Base-by-base conservation (phyloP, 2,797 vertebrate species). In the Hoplostethus atlanticus region DNA sequence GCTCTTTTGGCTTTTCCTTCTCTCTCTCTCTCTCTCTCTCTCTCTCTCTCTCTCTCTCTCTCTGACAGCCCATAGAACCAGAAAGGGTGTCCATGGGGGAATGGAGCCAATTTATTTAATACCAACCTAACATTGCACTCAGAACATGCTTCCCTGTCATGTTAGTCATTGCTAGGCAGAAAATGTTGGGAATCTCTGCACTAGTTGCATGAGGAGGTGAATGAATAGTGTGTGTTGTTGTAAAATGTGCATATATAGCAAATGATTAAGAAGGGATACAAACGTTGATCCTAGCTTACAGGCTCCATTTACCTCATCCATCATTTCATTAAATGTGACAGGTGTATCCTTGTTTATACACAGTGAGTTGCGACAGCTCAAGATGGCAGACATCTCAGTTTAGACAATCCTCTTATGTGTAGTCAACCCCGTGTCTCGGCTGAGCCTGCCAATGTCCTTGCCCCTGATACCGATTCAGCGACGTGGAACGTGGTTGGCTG, bases 371-470 rank as follows among this genome's bases (percentile, higher is more conserved):
- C 90, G 91, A 90, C 90, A 88, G 79, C 88, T 87, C 90, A 91
- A 89, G 87, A 91, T 85, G 90, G 87, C 70, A 78, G 86, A 89
- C 66, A 59, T 90, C 90, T 90, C 87, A 80, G 88, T 90, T 90
- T 79, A 86, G 87, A 90, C 81, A 84, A 90, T 86, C 84, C 87
- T 85, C 86, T 87, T 84, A 88, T 84, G 86, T 85, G 80, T 81
- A 77, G 88, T 87, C 86, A 83, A 85, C 87, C 77, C 83, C 42
- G 76, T 30, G 61, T 89, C 77, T 89, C 76, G 71, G 82, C 76
- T 60, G 51, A 86, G 84, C 85, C 79, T 85, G 21, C 76, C 69
- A 47, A 85, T 79, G 92, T 90, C 92, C 87, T 90, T 76, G 72
- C 75, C 84, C 55, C 85, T 85, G 83, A 89, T 87, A 79, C 82